Percentiles rank a stretch among this genome's conserved stretches.
Evolutionary conservation across 2,888 invertebrate genomes (phyloP).

Genomic region (Balanococcus diminutus): DNA sequence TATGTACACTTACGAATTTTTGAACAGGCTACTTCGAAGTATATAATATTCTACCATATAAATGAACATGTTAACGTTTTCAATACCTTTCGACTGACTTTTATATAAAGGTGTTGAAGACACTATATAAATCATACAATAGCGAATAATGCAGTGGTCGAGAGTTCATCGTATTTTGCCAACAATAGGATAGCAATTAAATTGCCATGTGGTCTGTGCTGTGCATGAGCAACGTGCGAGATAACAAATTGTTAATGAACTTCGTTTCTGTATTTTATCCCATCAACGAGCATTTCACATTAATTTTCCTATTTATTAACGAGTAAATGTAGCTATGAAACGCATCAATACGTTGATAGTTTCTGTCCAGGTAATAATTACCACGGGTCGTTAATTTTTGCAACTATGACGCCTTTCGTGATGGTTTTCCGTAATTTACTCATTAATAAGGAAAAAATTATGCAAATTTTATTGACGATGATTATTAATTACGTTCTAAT

Average conservation of each 20-base stretch:
- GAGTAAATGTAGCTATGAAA: neutral
- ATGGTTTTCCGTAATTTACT: neutral
- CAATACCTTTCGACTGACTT: neutral
- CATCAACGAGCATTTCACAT: neutral
- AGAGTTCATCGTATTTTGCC: neutral
- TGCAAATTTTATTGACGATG: neutral
- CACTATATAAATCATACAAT: neutral
- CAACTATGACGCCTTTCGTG: neutral
- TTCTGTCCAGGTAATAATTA: neutral
- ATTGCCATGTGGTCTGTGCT: neutral
- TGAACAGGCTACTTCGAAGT: neutral
- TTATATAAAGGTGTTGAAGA: neutral
- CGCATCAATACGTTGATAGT: neutral
- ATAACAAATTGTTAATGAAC: neutral
- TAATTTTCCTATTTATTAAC: neutral
- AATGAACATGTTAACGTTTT: neutral
- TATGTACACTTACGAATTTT: no score
- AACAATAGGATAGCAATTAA: constrained; percentile 16
- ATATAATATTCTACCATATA: neutral
- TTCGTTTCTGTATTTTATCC: neutral
- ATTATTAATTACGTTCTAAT: neutral
- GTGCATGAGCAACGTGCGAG: neutral
- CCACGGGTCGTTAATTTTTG: neutral
- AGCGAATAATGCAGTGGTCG: neutral
- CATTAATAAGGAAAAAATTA: neutral